phyloP scores from a whole-genome alignment of 2,797 vertebrate species.

The Falco cherrug region DNA sequence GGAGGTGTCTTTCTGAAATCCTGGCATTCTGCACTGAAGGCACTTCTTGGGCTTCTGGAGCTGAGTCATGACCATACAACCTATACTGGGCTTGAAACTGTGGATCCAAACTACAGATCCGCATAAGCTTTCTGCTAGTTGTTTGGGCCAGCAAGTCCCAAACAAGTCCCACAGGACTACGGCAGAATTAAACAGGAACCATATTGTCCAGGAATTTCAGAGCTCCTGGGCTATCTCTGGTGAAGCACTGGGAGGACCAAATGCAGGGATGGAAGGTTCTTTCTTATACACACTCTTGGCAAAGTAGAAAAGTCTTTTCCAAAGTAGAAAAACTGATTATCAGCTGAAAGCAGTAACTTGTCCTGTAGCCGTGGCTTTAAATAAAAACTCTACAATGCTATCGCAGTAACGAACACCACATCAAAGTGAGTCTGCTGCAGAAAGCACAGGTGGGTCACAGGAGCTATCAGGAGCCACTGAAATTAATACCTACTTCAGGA shows the following conservation, averaged over 20 bases:
- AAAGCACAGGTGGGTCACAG: not conserved
- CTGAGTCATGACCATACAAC: not conserved
- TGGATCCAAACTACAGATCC: not conserved
- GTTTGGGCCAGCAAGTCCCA: not conserved
- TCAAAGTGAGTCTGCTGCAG: not conserved
- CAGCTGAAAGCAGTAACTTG: not conserved
- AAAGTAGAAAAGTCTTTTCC: not conserved
- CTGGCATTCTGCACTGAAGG: not conserved
- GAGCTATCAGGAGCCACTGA: not conserved
- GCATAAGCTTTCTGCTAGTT: not conserved
- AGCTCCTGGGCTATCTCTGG: not conserved
- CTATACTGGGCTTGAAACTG: not conserved
- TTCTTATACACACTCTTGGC: not conserved
- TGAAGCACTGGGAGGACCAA: not conserved
- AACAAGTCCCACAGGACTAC: not conserved
- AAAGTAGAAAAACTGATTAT: not conserved
- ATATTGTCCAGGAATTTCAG: not conserved
- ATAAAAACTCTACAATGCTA: not conserved
- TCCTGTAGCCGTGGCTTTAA: not conserved
- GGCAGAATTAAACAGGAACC: not conserved
- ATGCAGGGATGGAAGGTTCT: not conserved
- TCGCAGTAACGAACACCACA: not conserved
- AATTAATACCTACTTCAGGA: not conserved
- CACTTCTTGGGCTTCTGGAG: not conserved
- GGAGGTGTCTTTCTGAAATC: not conserved